Conservation (phyloP, 2,113 vertebrate species). For the Hassar affinis region DNA sequence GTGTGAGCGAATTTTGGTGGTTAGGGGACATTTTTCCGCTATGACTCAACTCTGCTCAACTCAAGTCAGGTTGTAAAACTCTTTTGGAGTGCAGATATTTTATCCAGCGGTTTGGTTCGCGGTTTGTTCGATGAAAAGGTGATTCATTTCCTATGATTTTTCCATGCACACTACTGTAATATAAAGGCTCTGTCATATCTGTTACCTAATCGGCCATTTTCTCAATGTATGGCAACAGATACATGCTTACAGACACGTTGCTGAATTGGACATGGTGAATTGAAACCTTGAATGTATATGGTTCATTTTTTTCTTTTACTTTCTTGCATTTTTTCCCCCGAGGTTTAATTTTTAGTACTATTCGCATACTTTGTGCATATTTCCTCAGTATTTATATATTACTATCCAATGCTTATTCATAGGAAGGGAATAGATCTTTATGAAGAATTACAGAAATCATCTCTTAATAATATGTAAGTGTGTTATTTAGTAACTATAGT, state of each 20-base stretch:
- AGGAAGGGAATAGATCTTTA: too few species aligned
- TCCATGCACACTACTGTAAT: not conserved
- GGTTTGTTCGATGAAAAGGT: slow-evolving; percentile 16
- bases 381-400: not conserved
- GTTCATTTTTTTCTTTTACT: not conserved
- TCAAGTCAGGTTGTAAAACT: slow-evolving; percentile 1
- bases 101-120: not conserved
- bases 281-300: not conserved
- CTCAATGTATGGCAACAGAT: not conserved
- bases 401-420: not conserved
- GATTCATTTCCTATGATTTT: slow-evolving; percentile 22
- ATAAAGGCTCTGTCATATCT: not conserved
- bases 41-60: slow-evolving; percentile 24
- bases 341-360: not conserved
- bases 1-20: slow-evolving; percentile 21
- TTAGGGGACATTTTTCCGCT: slow-evolving; percentile 13
- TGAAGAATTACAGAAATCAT: not conserved
- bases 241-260: not conserved
- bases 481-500: not conserved
- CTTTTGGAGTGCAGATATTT: slow-evolving; percentile 8
- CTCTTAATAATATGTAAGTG: too few species aligned
- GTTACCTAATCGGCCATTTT: not conserved
- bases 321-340: not conserved
- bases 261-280: not conserved
- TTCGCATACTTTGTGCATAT: not conserved